These are phyloP conservation scores for Parauchenoglanis punctatus DNA, from an alignment of 2,797 vertebrate species.

Conservation along the genomic window DNA sequence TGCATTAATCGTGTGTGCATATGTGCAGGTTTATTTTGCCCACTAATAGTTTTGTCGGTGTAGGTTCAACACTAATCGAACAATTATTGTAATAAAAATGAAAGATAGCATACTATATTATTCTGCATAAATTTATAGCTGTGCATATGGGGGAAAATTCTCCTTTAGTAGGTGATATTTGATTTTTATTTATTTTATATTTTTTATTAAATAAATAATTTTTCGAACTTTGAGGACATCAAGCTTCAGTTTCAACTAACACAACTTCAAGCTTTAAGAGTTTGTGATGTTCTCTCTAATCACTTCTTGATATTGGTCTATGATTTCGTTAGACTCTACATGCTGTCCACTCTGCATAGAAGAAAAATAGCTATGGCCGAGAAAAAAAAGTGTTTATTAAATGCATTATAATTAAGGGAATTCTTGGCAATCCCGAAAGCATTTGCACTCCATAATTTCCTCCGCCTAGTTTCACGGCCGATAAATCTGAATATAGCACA, in stretches of 20 bases:
- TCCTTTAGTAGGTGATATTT: background rate
- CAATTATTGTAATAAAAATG: background rate
- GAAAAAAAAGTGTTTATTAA: background rate
- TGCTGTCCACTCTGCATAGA: background rate
- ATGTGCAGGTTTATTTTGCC: background rate
- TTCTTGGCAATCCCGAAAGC: background rate
- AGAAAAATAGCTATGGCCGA: background rate
- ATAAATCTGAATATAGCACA: conserved; percentile 1
- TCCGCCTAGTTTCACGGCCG: background rate
- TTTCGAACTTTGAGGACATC: background rate
- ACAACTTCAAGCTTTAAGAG: background rate
- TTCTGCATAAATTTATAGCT: background rate
- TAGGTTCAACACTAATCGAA: background rate
- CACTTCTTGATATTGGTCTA: background rate
- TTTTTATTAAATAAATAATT: background rate
- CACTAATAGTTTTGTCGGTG: background rate
- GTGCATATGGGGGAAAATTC: background rate
- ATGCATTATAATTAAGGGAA: conserved; percentile 18
- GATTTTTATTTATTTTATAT: background rate
- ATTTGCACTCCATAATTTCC: conserved; percentile 1
- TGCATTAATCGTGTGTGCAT: background rate
- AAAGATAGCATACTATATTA: background rate
- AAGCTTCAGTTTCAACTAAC: background rate
- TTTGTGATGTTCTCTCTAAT: background rate
- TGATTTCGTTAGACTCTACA: background rate